Evolutionary conservation across 2,888 invertebrate species (phyloP), one percentile per base, ranked within the genome.

Genomic region (Hyposoter dolosus): DNA sequence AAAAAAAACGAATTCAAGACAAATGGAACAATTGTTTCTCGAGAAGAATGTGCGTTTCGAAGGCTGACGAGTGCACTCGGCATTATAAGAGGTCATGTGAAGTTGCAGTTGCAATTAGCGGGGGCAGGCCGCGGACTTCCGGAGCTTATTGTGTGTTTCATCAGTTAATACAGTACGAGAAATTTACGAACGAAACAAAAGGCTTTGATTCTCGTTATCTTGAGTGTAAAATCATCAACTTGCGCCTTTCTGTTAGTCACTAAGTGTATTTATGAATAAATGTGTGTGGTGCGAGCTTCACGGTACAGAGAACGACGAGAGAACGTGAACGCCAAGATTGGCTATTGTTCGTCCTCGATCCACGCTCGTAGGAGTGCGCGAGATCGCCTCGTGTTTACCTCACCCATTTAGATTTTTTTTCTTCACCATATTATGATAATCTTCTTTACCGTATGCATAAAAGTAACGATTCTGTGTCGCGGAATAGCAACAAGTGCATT

Each of bases 111-210:
- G 86, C 91, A 93, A 93, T 93, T 94, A 93, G 91, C 90, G 89
- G 88, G 91, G 91, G 93, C 91, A 92, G 89, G 90, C 89, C 91
- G 92, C 92, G 93, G 90, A 93, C 92, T 93, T 94, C 94, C 94
- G 93, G 91, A 90, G 82, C 78, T 88, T 71, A 69, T 80, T 80
- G 75, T 85, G 79, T 85, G 75, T 75, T 66, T 82, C 82, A 82
- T 82, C 82, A n/a, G 75, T 82, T 75, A 75, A 68, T 75, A 32
- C 43, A 45, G 45, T 40, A 53, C 50, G 43, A 9, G 68, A 35
- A 15, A 76, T 43, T 63, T 19, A 47, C 77, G 17, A 15, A 68
- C n/a, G 7, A 56, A 43, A 68, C 15, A 60, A 56, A 65, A 53
- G 40, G 45, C 15, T 50, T 28, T 23, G 28, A 23, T 45, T 66